These are phyloP conservation scores for Tetraneura akinire DNA, from an alignment of 1,140 invertebrate genomes.

Conservation along the genomic window DNA sequence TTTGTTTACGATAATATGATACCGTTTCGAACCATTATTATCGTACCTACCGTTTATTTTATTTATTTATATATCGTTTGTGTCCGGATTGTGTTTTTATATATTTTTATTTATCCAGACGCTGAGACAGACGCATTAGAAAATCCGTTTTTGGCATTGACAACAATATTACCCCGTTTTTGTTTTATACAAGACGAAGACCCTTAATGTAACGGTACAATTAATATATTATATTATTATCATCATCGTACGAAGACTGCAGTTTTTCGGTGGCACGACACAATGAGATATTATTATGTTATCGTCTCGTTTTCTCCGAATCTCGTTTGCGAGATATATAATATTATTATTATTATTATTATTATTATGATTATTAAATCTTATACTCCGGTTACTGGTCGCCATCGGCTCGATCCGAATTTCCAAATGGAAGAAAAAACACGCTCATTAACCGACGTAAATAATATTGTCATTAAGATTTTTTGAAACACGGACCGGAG, in stretches of 20 bases:
- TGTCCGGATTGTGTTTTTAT: not conserved
- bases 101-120: not conserved
- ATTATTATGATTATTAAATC: too few species aligned
- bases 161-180: conserved; percentile 45
- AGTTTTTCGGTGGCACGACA: conserved; percentile 20
- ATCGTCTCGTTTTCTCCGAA: conserved; percentile 23
- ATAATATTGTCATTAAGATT: conserved; percentile 8
- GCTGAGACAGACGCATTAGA: conserved; percentile 27
- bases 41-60: too few species aligned
- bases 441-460: conserved; percentile 13
- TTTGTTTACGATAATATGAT: not conserved
- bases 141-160: conserved; percentile 47
- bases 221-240: not conserved
- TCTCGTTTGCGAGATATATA: too few species aligned
- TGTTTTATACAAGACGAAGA: conserved; percentile 39
- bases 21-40: not conserved
- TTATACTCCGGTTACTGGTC: too few species aligned
- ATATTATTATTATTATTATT: too few species aligned
- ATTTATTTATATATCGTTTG: too few species aligned
- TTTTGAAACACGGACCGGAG: not conserved
- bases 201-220: conserved; percentile 45
- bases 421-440: not conserved
- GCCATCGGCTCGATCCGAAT: not conserved
- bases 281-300: not conserved
- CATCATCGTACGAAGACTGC: not conserved